phyloP scores from a whole-genome alignment of 2,797 vertebrate species.

The Taeniopygia guttata region DNA sequence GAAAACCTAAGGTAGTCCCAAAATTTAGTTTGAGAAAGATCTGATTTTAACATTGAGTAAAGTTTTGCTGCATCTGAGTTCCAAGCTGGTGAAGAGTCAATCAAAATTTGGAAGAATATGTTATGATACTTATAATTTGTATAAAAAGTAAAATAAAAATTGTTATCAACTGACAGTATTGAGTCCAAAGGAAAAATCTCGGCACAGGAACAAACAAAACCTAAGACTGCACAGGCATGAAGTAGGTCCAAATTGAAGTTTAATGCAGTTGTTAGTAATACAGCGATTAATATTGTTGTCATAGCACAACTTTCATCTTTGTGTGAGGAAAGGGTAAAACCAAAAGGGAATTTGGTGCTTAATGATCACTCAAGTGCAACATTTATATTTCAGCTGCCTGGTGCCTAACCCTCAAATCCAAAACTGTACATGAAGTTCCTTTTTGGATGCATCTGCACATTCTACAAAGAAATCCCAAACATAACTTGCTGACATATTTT shows the following conservation, averaged over 20 bases:
- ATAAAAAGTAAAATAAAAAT: background rate
- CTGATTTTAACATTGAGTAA: background rate
- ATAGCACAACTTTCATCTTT: background rate
- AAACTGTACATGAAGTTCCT: background rate
- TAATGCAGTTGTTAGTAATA: background rate
- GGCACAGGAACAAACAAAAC: background rate
- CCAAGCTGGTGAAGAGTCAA: background rate
- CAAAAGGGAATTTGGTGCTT: background rate
- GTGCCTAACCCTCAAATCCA: background rate
- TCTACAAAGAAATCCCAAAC: background rate
- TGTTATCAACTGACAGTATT: background rate
- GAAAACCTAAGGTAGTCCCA: background rate
- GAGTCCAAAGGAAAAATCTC: background rate
- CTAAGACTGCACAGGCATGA: background rate
- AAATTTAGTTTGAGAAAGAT: background rate
- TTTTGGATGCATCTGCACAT: background rate
- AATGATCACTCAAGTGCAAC: background rate
- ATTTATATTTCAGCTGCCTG: background rate
- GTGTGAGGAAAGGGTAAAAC: background rate
- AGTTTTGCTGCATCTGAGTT: background rate
- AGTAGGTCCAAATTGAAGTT: background rate
- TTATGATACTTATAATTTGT: background rate
- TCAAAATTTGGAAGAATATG: background rate
- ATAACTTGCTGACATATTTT: background rate
- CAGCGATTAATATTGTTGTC: background rate